Evolutionary conservation across 2,888 invertebrate species (phyloP).

Genomic region (Andricus quercusramuli): DNA sequence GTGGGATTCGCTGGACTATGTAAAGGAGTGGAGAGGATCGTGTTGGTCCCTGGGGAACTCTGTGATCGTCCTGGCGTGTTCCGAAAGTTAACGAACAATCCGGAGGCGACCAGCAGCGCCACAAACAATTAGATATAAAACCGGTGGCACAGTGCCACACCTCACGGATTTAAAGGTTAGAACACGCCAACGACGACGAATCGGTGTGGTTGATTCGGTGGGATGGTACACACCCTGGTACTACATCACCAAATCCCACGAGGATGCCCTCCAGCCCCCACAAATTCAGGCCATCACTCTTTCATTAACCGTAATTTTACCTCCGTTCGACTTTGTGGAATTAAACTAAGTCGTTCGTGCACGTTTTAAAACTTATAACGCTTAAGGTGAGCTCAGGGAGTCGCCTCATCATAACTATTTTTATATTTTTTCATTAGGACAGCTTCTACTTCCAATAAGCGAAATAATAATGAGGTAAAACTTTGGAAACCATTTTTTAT

Average conservation of each 20-base stretch:
- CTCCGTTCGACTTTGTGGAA: constrained; percentile 47
- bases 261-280: constrained; percentile 47
- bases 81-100: constrained; percentile 55
- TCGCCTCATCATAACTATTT: too few relatives aligned
- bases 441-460: too few relatives aligned
- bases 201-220: constrained; percentile 52
- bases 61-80: constrained; percentile 53
- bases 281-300: constrained; percentile 34
- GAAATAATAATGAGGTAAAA: too few relatives aligned
- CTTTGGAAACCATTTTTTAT: background rate
- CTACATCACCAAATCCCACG: constrained; percentile 56
- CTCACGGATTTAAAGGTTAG: constrained; percentile 58
- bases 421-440: too few relatives aligned
- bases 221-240: constrained; percentile 48
- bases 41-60: constrained; percentile 52
- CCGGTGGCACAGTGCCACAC: constrained; percentile 54
- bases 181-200: constrained; percentile 56
- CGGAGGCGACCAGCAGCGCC: constrained; percentile 52
- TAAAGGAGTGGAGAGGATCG: constrained; percentile 48
- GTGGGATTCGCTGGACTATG: constrained; percentile 35
- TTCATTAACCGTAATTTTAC: constrained; percentile 55
- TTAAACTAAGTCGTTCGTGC: constrained; percentile 44
- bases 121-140: constrained; percentile 69
- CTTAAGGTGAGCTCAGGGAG: background rate
- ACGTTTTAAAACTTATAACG: background rate